phyloP scores from a whole-genome alignment of 2,797 vertebrate species.

The Anolis apletophallus region DNA sequence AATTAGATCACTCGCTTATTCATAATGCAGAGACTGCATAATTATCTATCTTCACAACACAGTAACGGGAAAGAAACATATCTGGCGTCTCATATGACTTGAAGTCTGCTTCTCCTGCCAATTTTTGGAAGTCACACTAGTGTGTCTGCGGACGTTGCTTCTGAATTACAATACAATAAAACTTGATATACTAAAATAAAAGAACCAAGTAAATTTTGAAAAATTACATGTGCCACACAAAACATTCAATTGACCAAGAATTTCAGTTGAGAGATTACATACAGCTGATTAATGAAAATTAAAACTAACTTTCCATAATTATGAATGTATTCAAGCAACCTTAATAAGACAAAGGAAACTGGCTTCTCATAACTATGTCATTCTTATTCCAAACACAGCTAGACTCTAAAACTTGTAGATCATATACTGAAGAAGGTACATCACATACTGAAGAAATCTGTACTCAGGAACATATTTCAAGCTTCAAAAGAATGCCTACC shows the following conservation, averaged over 20 bases:
- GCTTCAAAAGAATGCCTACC: not conserved
- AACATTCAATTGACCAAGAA: not conserved
- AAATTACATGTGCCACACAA: not conserved
- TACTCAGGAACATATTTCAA: not conserved
- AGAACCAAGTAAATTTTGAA: not conserved
- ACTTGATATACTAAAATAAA: accelerated
- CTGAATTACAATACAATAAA: not conserved
- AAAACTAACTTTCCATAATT: not conserved
- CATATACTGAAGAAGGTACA: too few relatives aligned
- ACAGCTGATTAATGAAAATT: not conserved
- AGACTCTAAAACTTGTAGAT: not conserved
- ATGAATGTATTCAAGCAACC: not conserved
- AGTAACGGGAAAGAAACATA: not conserved
- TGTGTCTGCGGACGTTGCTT: not conserved
- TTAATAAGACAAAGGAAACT: not conserved
- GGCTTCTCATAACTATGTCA: not conserved
- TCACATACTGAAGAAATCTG: not conserved
- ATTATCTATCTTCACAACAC: not conserved
- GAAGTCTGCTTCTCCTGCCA: not conserved
- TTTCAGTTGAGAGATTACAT: not conserved
- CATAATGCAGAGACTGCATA: not conserved
- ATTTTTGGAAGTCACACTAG: not conserved
- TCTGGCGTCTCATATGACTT: too few relatives aligned
- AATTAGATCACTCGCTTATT: not conserved
- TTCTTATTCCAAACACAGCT: not conserved